Evolutionary conservation across 2,888 invertebrate genomes (phyloP).

Genomic region (Cephalotes varians): DNA sequence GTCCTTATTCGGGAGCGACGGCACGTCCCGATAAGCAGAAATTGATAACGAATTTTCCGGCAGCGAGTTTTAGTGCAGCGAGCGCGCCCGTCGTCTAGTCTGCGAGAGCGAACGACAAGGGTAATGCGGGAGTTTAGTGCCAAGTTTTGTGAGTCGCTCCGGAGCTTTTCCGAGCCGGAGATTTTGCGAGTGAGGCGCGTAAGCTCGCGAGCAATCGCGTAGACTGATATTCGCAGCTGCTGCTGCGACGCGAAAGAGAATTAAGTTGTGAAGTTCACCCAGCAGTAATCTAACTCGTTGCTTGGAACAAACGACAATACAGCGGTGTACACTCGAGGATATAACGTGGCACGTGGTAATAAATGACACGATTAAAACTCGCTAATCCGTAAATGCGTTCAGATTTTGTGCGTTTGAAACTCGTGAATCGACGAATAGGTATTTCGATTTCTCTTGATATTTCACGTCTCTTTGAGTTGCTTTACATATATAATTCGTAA

Average conservation of each 20-base stretch:
- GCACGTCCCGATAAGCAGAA: slow-evolving; percentile 49
- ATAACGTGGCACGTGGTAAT: slow-evolving; percentile 40
- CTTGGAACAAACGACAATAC: slow-evolving; percentile 46
- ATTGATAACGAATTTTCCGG: slow-evolving; percentile 55
- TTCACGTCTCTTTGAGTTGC: not conserved
- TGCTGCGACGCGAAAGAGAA: slow-evolving; percentile 50
- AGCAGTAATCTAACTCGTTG: slow-evolving; percentile 52
- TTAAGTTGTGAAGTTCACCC: slow-evolving; percentile 58
- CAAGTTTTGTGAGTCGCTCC: slow-evolving; percentile 39
- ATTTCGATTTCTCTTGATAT: not conserved
- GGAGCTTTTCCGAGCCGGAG: slow-evolving; percentile 25
- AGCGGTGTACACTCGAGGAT: slow-evolving; percentile 21
- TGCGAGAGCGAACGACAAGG: slow-evolving; percentile 48
- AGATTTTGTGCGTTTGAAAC: not conserved
- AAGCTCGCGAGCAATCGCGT: slow-evolving; percentile 50
- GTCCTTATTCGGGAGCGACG: slow-evolving; percentile 53
- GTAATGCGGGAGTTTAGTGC: slow-evolving; percentile 49
- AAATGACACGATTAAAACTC: slow-evolving; percentile 36
- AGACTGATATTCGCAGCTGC: slow-evolving; percentile 54
- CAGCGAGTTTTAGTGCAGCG: slow-evolving; percentile 26
- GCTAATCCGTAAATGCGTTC: slow-evolving; percentile 18
- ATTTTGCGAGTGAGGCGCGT: slow-evolving; percentile 48
- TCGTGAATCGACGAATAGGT: not conserved
- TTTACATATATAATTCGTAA: not conserved
- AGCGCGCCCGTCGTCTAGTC: slow-evolving; percentile 13